Evolutionary conservation across 2,888 invertebrate species (phyloP).

Genomic region (Cantharis rufa): DNA sequence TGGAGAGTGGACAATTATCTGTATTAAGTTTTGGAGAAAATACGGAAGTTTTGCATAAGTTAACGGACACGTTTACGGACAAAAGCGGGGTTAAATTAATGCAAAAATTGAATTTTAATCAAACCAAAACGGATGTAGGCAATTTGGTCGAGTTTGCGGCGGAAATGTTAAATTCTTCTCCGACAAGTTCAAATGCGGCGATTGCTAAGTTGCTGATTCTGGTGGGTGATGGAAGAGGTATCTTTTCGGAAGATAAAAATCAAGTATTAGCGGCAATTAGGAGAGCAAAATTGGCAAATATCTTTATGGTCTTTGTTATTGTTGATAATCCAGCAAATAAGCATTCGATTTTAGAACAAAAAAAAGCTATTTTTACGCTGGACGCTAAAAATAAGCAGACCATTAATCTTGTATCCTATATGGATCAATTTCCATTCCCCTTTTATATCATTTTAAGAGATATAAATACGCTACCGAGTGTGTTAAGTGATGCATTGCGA

Average conservation of each 20-base stretch:
- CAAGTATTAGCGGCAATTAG: constrained; percentile 79
- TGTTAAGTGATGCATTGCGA: constrained; percentile 92
- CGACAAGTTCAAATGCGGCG: constrained; percentile 57
- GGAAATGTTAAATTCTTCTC: constrained; percentile 62
- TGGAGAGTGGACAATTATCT: constrained; percentile 92
- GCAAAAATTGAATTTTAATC: constrained; percentile 83
- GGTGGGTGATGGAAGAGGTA: constrained; percentile 93
- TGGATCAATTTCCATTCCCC: constrained; percentile 97
- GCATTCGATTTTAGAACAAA: constrained; percentile 90
- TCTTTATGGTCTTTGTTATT: constrained; percentile 94
- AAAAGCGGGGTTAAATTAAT: constrained; percentile 82
- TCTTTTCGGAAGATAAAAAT: constrained; percentile 85
- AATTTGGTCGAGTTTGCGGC: constrained; percentile 80
- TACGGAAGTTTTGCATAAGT: constrained; percentile 83
- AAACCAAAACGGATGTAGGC: constrained; percentile 86
- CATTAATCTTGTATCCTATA: constrained; percentile 75
- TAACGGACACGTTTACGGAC: constrained; percentile 85
- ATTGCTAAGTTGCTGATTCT: constrained; percentile 87
- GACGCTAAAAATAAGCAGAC: constrained; percentile 55
- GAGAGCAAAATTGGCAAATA: constrained; percentile 76
- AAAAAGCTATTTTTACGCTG: constrained; percentile 73
- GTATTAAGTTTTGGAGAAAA: constrained; percentile 90
- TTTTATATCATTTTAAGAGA: constrained; percentile 94
- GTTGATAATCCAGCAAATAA: constrained; percentile 92
- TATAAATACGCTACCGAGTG: constrained; percentile 82